A percentile compares a stretch with the other conserved stretches of the same genome.
Evolutionary conservation across 2,888 invertebrate species (phyloP).

Genomic region (Lissocephala sabroskyi): DNA sequence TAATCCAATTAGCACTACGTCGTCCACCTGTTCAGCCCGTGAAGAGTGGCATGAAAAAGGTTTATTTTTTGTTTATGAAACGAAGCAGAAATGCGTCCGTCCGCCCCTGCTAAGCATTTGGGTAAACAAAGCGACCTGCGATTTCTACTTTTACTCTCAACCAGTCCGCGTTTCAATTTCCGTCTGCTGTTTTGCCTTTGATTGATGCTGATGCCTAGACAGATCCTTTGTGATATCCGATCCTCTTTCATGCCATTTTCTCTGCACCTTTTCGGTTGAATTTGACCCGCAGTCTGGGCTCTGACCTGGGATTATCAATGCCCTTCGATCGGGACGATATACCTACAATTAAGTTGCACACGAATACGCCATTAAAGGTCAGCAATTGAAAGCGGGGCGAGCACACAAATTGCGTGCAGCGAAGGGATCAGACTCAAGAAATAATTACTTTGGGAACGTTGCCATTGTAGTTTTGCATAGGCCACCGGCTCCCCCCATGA

Average conservation of each 20-base stretch:
- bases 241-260: slow-evolving; percentile 52
- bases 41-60: slow-evolving; percentile 44
- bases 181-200: slow-evolving; percentile 28
- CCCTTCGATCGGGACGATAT: slow-evolving; percentile 39
- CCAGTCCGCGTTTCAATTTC: background rate
- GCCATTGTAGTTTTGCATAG: too few relatives aligned
- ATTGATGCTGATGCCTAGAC: slow-evolving; percentile 47
- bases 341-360: slow-evolving; percentile 55
- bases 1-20: slow-evolving; percentile 58
- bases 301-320: slow-evolving; percentile 10
- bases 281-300: slow-evolving; percentile 3
- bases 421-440: slow-evolving; percentile 36
- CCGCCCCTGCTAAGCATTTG: slow-evolving; percentile 45
- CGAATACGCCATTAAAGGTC: slow-evolving; percentile 61
- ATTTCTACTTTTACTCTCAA: slow-evolving; percentile 45
- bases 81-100: slow-evolving; percentile 55
- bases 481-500: too few relatives aligned
- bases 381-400: slow-evolving; percentile 45
- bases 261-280: slow-evolving; percentile 15
- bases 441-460: too few relatives aligned
- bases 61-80: slow-evolving; percentile 54
- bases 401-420: slow-evolving; percentile 49
- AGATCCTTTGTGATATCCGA: slow-evolving; percentile 36
- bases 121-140: slow-evolving; percentile 4
- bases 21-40: slow-evolving; percentile 43